Percentiles rank a stretch among this genome's conserved stretches.
Evolutionary conservation across 2,888 invertebrate species (phyloP).

Genomic region (Volucella inanis): DNA sequence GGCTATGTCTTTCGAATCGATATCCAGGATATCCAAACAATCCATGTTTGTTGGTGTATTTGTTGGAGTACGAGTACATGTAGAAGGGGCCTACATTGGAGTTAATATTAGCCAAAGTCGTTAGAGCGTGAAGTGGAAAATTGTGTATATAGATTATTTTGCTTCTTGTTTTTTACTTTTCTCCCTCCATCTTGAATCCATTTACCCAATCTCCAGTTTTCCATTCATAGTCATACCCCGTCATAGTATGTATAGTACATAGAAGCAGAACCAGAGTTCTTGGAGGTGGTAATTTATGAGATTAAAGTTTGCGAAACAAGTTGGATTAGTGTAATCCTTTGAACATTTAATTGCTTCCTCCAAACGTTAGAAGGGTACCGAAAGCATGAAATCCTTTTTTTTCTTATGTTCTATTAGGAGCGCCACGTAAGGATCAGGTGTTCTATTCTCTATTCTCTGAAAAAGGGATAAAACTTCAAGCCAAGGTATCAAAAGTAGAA

Average conservation of each 20-base stretch:
- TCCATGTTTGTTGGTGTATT: no score
- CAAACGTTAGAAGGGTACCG: neutral
- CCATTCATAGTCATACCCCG: neutral
- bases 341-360: constrained; percentile 54
- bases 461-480: neutral
- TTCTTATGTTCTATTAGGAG: neutral
- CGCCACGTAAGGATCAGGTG: constrained; percentile 11
- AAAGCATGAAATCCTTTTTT: neutral
- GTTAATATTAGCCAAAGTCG: constrained; percentile 67
- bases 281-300: constrained; percentile 60
- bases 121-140: constrained; percentile 69
- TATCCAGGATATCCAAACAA: constrained; percentile 60
- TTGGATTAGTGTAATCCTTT: constrained; percentile 68
- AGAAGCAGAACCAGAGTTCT: constrained; percentile 17
- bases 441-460: neutral
- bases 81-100: constrained; percentile 18
- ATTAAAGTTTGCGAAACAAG: constrained; percentile 58
- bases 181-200: neutral
- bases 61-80: constrained; percentile 43
- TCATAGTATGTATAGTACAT: no score
- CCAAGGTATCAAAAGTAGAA: neutral
- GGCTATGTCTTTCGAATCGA: constrained; percentile 47
- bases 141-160: constrained; percentile 44
- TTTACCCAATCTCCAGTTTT: neutral
- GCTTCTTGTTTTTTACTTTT: constrained; percentile 17